Evolutionary conservation across 1,140 invertebrate species (phyloP).

Genomic region (Ceratina australensis): DNA sequence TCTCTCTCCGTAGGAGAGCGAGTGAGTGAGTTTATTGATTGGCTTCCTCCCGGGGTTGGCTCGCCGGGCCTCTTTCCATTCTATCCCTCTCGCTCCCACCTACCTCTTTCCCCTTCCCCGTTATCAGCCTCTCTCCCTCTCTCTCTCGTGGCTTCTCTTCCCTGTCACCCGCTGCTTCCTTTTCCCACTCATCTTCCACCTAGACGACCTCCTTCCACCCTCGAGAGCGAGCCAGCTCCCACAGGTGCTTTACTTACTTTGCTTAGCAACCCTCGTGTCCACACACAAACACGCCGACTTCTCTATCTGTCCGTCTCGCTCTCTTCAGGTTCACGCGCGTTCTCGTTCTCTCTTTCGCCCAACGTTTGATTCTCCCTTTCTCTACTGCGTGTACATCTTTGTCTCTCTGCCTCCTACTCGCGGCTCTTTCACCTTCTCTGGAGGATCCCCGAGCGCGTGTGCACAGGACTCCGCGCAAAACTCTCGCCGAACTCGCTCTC

Average conservation of each 20-base stretch:
- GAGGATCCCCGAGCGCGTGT: slow-evolving; percentile 7
- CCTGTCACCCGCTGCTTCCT: slow-evolving; percentile 8
- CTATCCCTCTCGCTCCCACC: slow-evolving; percentile 38
- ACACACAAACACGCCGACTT: slow-evolving; percentile 36
- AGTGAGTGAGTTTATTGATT: slow-evolving; percentile 78
- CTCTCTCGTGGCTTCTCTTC: slow-evolving; percentile 27
- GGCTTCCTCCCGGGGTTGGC: slow-evolving; percentile 76
- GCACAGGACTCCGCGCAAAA: slow-evolving; percentile 23
- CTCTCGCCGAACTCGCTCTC: slow-evolving; percentile 22
- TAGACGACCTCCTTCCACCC: slow-evolving; percentile 55
- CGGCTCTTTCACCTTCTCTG: neutral
- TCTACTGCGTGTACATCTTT: slow-evolving; percentile 10
- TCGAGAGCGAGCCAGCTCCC: slow-evolving; percentile 66
- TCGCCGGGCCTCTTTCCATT: slow-evolving; percentile 65
- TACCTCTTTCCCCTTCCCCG: neutral
- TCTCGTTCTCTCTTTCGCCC: neutral
- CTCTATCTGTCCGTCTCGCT: neutral
- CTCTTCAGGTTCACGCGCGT: slow-evolving; percentile 47
- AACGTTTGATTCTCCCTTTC: slow-evolving; percentile 26
- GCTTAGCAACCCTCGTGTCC: slow-evolving; percentile 69
- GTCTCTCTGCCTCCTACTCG: slow-evolving; percentile 7
- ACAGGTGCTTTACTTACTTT: slow-evolving; percentile 75
- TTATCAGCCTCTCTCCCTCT: slow-evolving; percentile 28
- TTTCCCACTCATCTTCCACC: slow-evolving; percentile 27
- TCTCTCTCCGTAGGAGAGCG: slow-evolving; percentile 70